phyloP scores from a whole-genome alignment of 1,140 invertebrate species.

The Melipona quadrifasciata region DNA sequence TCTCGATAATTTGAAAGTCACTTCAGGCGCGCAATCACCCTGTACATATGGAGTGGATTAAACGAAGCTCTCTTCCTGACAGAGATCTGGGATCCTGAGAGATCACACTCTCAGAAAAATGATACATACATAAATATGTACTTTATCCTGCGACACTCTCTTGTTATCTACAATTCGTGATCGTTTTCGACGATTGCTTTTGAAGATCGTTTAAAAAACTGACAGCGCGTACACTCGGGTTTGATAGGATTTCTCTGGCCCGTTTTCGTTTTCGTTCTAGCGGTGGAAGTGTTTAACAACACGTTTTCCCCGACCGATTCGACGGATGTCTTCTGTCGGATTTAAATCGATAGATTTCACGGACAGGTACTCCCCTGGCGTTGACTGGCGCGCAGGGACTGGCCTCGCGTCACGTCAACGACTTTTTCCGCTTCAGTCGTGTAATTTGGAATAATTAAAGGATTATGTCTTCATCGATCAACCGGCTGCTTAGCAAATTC shows the following conservation, averaged over 20 bases:
- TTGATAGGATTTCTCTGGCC: conserved; percentile 36
- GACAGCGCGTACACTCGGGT: not conserved
- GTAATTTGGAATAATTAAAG: not conserved
- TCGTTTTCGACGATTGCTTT: conserved; percentile 2
- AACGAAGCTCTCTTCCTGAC: too few relatives aligned
- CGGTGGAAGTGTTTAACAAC: conserved; percentile 26
- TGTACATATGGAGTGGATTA: too few relatives aligned
- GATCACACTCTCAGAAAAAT: too few relatives aligned
- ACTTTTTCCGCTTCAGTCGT: not conserved
- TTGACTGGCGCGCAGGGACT: not conserved
- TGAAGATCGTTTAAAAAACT: conserved; percentile 2
- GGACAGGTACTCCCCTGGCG: not conserved
- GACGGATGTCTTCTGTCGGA: conserved; percentile 12
- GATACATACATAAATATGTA: not conserved
- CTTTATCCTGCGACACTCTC: not conserved
- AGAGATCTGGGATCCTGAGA: too few relatives aligned
- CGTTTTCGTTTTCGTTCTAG: not conserved
- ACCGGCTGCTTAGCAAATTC: not conserved
- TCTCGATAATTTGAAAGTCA: too few relatives aligned
- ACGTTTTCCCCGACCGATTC: conserved; percentile 5
- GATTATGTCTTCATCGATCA: not conserved
- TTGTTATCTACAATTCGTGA: conserved; percentile 11
- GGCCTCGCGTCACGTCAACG: not conserved
- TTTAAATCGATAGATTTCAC: conserved; percentile 23
- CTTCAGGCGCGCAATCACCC: too few relatives aligned